Evolutionary conservation across 2,113 vertebrate genomes (phyloP).

Genomic region (Neomonachus schauinslandi): DNA sequence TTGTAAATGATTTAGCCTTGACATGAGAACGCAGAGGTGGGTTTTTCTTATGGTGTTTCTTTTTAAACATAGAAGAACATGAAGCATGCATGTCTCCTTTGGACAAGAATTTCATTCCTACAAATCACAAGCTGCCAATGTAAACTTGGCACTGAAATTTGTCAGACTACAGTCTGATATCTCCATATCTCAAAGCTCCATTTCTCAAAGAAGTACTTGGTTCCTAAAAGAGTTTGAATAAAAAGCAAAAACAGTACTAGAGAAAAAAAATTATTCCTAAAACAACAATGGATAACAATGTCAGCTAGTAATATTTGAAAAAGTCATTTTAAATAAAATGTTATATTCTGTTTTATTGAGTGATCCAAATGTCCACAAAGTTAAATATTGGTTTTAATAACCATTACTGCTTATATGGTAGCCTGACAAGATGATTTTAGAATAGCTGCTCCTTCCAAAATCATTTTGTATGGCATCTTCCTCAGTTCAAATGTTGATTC

Average conservation of each 20-base stretch:
- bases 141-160: slow-evolving; percentile 68
- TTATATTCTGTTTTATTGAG: not conserved
- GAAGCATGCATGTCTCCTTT: slow-evolving; percentile 4
- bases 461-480: not conserved
- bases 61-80: slow-evolving; percentile 38
- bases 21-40: slow-evolving; percentile 59
- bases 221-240: not conserved
- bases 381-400: not conserved
- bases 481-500: not conserved
- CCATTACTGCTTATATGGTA: not conserved
- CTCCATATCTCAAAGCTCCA: not conserved
- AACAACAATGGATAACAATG: slow-evolving; percentile 4
- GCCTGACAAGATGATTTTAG: not conserved
- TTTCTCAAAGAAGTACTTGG: slow-evolving; percentile 36
- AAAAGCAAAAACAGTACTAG: slow-evolving; percentile 32
- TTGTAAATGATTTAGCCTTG: slow-evolving; percentile 69
- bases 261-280: not conserved
- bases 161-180: not conserved
- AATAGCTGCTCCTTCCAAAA: not conserved
- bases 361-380: not conserved
- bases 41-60: slow-evolving; percentile 41
- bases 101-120: slow-evolving; percentile 63
- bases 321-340: slow-evolving; percentile 40
- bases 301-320: not conserved
- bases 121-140: not conserved